Conservation (phyloP, 1,140 invertebrate genomes). For the Tetragonula clypearis region DNA sequence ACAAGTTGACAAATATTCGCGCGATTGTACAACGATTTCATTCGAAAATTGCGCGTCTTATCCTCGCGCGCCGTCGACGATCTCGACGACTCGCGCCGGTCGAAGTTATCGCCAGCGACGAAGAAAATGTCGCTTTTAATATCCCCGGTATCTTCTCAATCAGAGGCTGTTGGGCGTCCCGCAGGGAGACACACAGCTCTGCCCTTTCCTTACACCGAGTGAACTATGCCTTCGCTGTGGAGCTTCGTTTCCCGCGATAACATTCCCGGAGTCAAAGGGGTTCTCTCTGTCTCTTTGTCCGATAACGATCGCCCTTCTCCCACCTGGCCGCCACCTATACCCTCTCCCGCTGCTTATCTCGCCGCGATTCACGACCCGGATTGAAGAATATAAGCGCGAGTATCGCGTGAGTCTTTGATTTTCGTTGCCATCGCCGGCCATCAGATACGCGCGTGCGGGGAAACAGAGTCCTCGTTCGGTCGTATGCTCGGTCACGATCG, state of each 20-base stretch:
- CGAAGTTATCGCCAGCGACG: constrained; percentile 50
- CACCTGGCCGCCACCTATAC: not conserved
- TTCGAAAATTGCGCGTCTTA: too few species aligned
- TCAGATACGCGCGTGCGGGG: constrained; percentile 11
- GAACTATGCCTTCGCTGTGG: constrained; percentile 65
- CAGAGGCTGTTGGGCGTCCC: constrained; percentile 71
- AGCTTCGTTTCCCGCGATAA: constrained; percentile 73
- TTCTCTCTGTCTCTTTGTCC: constrained; percentile 62
- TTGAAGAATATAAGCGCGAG: constrained; percentile 37
- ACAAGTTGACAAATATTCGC: too few species aligned
- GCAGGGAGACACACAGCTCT: constrained; percentile 70
- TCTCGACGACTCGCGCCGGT: not conserved
- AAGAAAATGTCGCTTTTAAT: constrained; percentile 72
- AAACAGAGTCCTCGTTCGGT: not conserved
- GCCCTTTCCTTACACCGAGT: constrained; percentile 65
- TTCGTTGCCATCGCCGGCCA: constrained; percentile 18
- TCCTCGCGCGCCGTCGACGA: too few species aligned
- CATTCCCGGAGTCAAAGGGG: constrained; percentile 65
- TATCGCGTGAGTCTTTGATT: constrained; percentile 54
- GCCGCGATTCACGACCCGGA: constrained; percentile 46
- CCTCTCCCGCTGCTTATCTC: constrained; percentile 12
- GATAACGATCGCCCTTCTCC: constrained; percentile 55
- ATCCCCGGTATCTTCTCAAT: constrained; percentile 70
- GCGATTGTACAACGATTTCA: too few species aligned
- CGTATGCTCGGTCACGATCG: not conserved